Evolutionary conservation across 2,888 invertebrate species (phyloP).

Genomic region (Frankliniella intonsa): DNA sequence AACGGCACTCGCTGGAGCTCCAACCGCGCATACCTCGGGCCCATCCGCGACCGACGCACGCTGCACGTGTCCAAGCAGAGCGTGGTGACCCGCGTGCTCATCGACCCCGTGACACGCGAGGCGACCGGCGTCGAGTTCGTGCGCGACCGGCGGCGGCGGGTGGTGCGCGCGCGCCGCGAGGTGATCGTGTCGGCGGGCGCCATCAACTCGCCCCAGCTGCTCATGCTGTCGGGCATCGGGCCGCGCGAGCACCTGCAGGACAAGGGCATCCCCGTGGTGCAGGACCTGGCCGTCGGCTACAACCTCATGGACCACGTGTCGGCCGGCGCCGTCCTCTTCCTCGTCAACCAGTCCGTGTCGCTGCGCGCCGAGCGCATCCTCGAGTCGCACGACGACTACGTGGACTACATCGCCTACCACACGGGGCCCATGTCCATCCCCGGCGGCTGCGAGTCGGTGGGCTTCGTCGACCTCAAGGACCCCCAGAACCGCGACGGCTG

Average conservation of each 20-base stretch:
- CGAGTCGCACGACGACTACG: slow-evolving; percentile 42
- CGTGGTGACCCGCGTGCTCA: slow-evolving; percentile 56
- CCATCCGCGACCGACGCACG: slow-evolving; percentile 54
- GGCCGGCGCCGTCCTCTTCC: slow-evolving; percentile 57
- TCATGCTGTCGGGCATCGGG: slow-evolving; percentile 72
- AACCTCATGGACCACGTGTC: slow-evolving; percentile 64
- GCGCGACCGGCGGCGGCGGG: slow-evolving; percentile 50
- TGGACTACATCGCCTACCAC: slow-evolving; percentile 53
- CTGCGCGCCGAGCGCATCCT: slow-evolving; percentile 43
- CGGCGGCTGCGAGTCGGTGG: slow-evolving; percentile 61
- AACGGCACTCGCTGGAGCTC: slow-evolving; percentile 62
- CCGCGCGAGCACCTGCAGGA: slow-evolving; percentile 55
- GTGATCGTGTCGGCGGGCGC: slow-evolving; percentile 69
- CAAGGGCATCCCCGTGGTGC: slow-evolving; percentile 50
- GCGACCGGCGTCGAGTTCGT: slow-evolving; percentile 57
- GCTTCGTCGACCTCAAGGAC: slow-evolving; percentile 57
- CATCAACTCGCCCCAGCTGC: slow-evolving; percentile 67
- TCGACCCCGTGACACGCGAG: slow-evolving; percentile 52
- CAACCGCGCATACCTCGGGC: slow-evolving; percentile 59
- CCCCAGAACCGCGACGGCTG: slow-evolving; percentile 52
- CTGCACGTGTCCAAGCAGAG: slow-evolving; percentile 56
- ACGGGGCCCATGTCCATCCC: slow-evolving; percentile 56
- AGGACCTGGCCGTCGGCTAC: slow-evolving; percentile 58
- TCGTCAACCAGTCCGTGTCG: slow-evolving; percentile 47
- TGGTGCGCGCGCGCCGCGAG: slow-evolving; percentile 59